Evolutionary conservation across 2,888 invertebrate species (phyloP), one percentile per base, ranked within the genome.

Genomic region (Pandemis corylana): DNA sequence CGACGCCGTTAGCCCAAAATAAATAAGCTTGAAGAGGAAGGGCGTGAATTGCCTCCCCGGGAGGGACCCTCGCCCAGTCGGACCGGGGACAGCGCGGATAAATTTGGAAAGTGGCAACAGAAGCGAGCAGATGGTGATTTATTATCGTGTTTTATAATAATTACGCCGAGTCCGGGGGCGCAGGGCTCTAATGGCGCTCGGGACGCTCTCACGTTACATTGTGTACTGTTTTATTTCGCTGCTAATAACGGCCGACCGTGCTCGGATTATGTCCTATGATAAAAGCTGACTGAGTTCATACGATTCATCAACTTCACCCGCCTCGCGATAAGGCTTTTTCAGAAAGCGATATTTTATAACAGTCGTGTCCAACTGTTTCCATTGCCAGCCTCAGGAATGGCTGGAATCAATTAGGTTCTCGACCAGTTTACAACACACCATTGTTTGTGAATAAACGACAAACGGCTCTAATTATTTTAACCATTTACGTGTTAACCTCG

Each of bases 81-180:
- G 61, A 20, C 68, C 44, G 63, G 53, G 74, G 74, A 75, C 72
- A 68, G 66, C 77, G 82, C 83, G 87, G 89, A 90, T 91, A 90
- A 90, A 90, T 91, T 92, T 88, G 89, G 89, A 88, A 89, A 91
- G 90, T 89, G 89, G 88, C 88, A 90, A 90, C 90, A 91, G 89
- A 87, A 89, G 89, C 88, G 88, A 84, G 84, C 90, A 92, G 92
- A 92, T 92, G 92, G 88, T 92, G 92, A 93, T 93, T 92, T 93
- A 93, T 93, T 90, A 90, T 90, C 85, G 85, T 89, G 89, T 92
- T 93, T 92, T 91, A 91, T 91, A 91, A 92, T 92, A 92, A 93
- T 92, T 91, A 91, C 88, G 85, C 82, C 83, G 84, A 83, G 81
- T 82, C 81, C 83, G 80, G 83, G 87, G 86, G 85, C 85, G 85